Base-by-base conservation (phyloP, 2,113 vertebrate genomes). In the Erythrocebus patas region DNA sequence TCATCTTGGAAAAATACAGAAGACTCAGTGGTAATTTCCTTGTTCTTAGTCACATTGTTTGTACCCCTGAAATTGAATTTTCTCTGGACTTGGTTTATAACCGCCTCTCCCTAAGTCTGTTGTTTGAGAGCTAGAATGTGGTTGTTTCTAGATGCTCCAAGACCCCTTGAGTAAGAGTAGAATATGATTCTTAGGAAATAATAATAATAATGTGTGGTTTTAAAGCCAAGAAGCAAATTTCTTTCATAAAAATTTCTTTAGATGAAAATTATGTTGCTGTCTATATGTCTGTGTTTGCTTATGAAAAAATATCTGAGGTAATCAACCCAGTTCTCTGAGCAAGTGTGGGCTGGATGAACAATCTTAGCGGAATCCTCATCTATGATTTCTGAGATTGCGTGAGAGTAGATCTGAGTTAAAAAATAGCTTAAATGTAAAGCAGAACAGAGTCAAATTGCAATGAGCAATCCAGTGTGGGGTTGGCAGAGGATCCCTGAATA, bases 1-100 rank as follows among this genome's bases (percentile, higher is more conserved):
- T 95, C 18, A 92, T 84, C 50, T 88, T 95, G 45, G 61, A 97
- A 82, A 89, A 95, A 57, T 84, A 35, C 30, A 86, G 79, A 82
- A 68, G 87, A n/a, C 12, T 20, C 12, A 79, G 22, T 89, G 75
- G 66, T 92, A 86, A 91, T 68, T 86, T 96, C 45, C 78, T 92
- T 96, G 52, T 96, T 87, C 30, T 86, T 75, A 91, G 72, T 79
- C 32, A 95, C 2, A 20, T 52, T 66, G 32, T 91, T 97, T 78
- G 72, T 79, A 57, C 25, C 16, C 25, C 48, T 72, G 88, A 92
- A 96, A 83, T 76, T 45, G 61, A 64, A 86, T 94, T 92, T 94
- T 61, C 45, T 35, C 43, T 80, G 27, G 50, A 80, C 8, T 68
- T 78, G 32, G 23, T 96, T 96, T 90, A 35, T 89, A 66, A 72